These are phyloP conservation scores for Heterohyrax brucei DNA, from an alignment of 2,797 vertebrate species.

Conservation along the genomic window DNA sequence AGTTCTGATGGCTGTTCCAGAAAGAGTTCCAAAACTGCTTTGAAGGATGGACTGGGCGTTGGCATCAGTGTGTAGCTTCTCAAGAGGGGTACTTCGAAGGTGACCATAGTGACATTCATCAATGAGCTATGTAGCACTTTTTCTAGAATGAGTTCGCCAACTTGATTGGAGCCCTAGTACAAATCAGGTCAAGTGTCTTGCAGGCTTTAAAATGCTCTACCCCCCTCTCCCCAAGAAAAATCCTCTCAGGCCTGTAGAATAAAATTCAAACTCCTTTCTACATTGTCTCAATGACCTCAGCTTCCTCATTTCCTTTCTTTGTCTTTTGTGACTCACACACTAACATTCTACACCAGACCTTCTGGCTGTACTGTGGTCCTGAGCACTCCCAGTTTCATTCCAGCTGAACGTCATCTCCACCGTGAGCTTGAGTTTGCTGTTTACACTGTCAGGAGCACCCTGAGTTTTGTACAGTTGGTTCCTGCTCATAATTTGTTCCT, in stretches of 20 bases:
- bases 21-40: too few relatives aligned
- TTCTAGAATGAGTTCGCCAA: too few relatives aligned
- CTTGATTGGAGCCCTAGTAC: too few relatives aligned
- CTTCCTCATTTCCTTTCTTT: background rate
- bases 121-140: too few relatives aligned
- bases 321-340: background rate
- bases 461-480: conserved; percentile 45
- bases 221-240: background rate
- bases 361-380: background rate
- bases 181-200: conserved; percentile 27
- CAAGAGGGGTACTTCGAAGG: too few relatives aligned
- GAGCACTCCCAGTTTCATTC: background rate
- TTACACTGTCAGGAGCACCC: conserved; percentile 39
- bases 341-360: background rate
- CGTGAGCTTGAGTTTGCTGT: background rate
- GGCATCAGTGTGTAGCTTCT: too few relatives aligned
- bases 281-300: background rate
- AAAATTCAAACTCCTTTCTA: conserved; percentile 31
- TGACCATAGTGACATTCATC: too few relatives aligned
- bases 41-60: too few relatives aligned
- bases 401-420: background rate
- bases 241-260: background rate
- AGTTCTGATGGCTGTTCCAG: too few relatives aligned
- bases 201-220: background rate
- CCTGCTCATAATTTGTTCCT: background rate